phyloP scores from a whole-genome alignment of 2,113 vertebrate species.

The Pseudorasbora parva region DNA sequence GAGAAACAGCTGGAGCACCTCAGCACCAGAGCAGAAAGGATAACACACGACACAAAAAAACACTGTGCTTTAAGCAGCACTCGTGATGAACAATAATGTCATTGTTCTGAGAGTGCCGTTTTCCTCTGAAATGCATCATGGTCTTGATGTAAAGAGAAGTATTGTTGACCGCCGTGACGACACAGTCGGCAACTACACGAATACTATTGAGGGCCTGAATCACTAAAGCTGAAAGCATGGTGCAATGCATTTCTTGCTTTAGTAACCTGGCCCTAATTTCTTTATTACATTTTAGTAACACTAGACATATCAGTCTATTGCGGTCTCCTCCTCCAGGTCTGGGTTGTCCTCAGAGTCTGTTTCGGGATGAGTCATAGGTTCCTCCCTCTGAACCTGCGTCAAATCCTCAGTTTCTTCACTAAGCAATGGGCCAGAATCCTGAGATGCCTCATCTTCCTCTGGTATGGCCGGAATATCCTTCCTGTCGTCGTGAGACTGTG shows the following conservation, averaged over 20 bases:
- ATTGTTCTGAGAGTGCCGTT: conserved; percentile 1
- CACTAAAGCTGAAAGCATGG: conserved; percentile 23
- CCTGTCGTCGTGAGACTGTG: background rate
- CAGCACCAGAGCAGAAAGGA: conserved; percentile 35
- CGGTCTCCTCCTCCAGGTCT: conserved; percentile 53
- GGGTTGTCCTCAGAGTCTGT: conserved; percentile 14
- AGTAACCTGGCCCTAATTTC: background rate
- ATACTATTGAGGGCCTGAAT: background rate
- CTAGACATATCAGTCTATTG: conserved; percentile 47
- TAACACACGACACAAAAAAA: conserved; percentile 6
- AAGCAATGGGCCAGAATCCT: background rate
- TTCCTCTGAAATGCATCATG: background rate
- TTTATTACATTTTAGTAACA: background rate
- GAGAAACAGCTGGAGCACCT: background rate
- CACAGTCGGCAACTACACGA: background rate
- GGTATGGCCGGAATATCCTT: background rate
- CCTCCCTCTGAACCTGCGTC: background rate
- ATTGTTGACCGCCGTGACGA: background rate
- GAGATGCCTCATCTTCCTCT: conserved; percentile 1
- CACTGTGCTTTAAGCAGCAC: conserved; percentile 46
- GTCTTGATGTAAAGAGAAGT: conserved; percentile 16
- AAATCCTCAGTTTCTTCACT: background rate
- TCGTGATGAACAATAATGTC: background rate
- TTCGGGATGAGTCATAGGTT: background rate
- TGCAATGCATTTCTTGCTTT: background rate